Conservation (phyloP, 2,113 vertebrate genomes). For the Tichodroma muraria region DNA sequence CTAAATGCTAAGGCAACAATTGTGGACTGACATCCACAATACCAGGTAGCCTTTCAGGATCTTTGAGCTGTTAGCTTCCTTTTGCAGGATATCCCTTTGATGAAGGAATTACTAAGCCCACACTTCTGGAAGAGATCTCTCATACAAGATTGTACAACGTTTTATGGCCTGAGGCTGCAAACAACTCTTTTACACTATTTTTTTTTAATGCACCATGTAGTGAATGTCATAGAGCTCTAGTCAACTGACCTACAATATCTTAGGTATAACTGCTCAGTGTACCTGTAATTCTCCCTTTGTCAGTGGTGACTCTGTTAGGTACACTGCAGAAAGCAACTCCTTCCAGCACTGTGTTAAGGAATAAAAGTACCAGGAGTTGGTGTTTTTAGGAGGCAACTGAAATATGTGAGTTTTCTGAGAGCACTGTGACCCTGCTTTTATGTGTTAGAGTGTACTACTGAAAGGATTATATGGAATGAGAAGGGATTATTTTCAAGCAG, state of each 20-base stretch:
- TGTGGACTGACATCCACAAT: not conserved
- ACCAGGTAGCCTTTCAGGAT: not conserved
- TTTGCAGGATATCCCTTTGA: not conserved
- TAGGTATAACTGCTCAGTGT: not conserved
- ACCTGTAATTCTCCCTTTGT: not conserved
- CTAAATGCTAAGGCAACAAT: not conserved
- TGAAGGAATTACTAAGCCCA: not conserved
- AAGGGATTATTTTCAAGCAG: conserved; percentile 22
- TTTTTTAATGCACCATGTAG: not conserved
- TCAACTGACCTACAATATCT: not conserved
- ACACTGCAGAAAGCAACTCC: not conserved
- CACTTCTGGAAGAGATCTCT: not conserved
- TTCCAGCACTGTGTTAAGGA: not conserved
- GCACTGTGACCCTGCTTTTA: not conserved
- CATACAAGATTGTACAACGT: not conserved
- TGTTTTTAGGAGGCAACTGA: not conserved
- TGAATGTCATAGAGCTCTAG: not conserved
- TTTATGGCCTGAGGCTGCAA: not conserved
- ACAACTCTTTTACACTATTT: not conserved
- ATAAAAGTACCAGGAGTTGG: not conserved
- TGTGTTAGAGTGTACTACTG: not conserved
- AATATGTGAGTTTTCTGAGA: not conserved
- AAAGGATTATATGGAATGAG: not conserved
- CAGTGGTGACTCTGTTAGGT: not conserved
- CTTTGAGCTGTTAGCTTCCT: not conserved